A percentile compares a stretch with the other conserved stretches of the same genome.
Evolutionary conservation across 2,888 invertebrate species (phyloP).

Genomic region (Serrognathus titanus): DNA sequence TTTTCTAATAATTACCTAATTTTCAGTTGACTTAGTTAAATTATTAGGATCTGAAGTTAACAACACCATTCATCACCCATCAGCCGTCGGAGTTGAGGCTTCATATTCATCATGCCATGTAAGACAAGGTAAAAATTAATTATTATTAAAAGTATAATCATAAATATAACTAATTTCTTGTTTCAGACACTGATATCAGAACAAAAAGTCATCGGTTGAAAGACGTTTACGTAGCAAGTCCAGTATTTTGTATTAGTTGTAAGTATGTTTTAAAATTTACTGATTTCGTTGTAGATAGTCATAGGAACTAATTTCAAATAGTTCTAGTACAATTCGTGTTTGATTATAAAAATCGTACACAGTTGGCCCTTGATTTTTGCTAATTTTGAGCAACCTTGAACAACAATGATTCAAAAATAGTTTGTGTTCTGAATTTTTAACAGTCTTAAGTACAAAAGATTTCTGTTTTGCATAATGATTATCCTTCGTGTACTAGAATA

Average conservation of each 20-base stretch:
- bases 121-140: constrained; percentile 20
- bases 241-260: constrained; percentile 56
- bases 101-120: constrained; percentile 23
- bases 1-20: background rate
- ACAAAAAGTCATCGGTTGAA: constrained; percentile 46
- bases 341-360: no score
- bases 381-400: no score
- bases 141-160: background rate
- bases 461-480: no score
- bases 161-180: background rate
- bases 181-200: constrained; percentile 20
- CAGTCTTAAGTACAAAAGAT: no score
- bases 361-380: no score
- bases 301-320: background rate
- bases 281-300: background rate
- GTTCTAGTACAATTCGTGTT: no score
- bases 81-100: constrained; percentile 42
- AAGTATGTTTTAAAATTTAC: constrained; percentile 39
- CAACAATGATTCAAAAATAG: no score
- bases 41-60: constrained; percentile 44
- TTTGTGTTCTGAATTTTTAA: no score
- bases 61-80: constrained; percentile 47
- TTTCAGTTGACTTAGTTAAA: constrained; percentile 45
- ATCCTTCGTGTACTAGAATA: no score
- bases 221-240: constrained; percentile 53